Base-by-base conservation (phyloP, 1,140 invertebrate species). In the Thalassaphorura encarpata region DNA sequence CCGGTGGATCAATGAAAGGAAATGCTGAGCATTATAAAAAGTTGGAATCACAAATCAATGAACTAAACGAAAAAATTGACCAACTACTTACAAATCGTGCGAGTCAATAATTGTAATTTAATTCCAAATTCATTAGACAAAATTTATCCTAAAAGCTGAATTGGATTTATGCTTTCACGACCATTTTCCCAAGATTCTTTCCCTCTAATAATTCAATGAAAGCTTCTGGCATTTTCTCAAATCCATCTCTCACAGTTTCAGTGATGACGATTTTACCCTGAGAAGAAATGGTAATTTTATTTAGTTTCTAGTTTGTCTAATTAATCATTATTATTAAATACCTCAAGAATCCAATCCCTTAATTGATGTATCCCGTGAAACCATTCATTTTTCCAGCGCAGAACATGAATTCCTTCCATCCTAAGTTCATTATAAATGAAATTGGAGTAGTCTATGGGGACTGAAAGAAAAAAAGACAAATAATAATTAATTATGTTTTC, bases 401-500 rank as follows among this genome's bases (percentile, higher is more conserved):
- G 58, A 0, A 78, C 77, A 27, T 77, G 59, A 54, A 83, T 80
- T 16, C 81, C 81, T 72, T 81, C 75, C 61, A 83, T 74, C 59
- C 70, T 77, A 18, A 83, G 62, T 66, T 81, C 71, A 31, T 77
- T 77, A 5, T 67, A 69, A 16, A 79, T 66, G 33, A 81, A 61
- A 0, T 67, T 56, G 0, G 72, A 72, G 60, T 82, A 80, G 15
- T 79, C 41, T 46, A 77, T 68, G 2, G 73, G 69, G 16, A 69
- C 72, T 73, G 60, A 16, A 48, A 56, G 33, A 11, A 21, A 48
- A 40, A 51, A 16, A 36, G 6, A 21, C 11, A 48, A 48, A 8
- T 5, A 18, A 23, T 4, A 51, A 36, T 36, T 8, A 51, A 33
- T 31, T 11, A 11, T 27, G 5, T 48, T 48, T 42, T 42, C 13